Conservation (phyloP, 1,140 invertebrate species). For the Thaumatotibia leucotreta region DNA sequence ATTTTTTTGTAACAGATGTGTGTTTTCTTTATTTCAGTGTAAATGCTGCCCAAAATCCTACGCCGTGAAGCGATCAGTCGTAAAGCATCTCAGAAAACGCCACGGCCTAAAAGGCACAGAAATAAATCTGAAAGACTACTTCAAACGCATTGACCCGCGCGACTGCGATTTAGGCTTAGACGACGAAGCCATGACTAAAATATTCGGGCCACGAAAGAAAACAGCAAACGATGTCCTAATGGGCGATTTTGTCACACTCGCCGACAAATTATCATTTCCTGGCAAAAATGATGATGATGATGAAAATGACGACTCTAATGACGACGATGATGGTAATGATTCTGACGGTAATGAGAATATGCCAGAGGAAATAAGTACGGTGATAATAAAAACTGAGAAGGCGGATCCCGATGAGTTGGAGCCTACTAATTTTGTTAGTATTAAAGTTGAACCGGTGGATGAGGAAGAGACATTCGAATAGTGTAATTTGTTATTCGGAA, state of each 20-base stretch:
- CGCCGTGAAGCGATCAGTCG: conserved; percentile 56
- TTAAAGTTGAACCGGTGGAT: conserved; percentile 60
- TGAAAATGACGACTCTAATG: conserved; percentile 17
- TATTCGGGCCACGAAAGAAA: conserved; percentile 62
- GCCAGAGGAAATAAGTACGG: conserved; percentile 16
- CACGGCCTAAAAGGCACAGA: conserved; percentile 48
- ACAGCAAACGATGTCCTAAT: conserved; percentile 29
- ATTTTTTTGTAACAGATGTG: too few species aligned
- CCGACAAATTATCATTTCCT: conserved; percentile 6
- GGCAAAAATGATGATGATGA: conserved; percentile 22
- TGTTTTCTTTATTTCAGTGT: conserved; percentile 54
- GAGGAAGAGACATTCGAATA: conserved; percentile 22
- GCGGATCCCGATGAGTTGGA: conserved; percentile 30
- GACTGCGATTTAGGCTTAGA: conserved; percentile 61
- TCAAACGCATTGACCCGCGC: conserved; percentile 52
- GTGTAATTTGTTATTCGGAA: background rate
- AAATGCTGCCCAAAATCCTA: conserved; percentile 64
- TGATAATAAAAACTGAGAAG: conserved; percentile 16
- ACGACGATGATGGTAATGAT: conserved; percentile 29
- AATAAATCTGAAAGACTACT: conserved; percentile 49
- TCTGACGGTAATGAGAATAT: conserved; percentile 25
- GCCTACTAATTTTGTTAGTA: conserved; percentile 62
- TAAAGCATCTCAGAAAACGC: conserved; percentile 59
- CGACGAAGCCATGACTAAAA: conserved; percentile 52
- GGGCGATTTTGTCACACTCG: conserved; percentile 42